Base-by-base conservation (phyloP, 2,888 invertebrate genomes). In the Agrilus biguttatus region DNA sequence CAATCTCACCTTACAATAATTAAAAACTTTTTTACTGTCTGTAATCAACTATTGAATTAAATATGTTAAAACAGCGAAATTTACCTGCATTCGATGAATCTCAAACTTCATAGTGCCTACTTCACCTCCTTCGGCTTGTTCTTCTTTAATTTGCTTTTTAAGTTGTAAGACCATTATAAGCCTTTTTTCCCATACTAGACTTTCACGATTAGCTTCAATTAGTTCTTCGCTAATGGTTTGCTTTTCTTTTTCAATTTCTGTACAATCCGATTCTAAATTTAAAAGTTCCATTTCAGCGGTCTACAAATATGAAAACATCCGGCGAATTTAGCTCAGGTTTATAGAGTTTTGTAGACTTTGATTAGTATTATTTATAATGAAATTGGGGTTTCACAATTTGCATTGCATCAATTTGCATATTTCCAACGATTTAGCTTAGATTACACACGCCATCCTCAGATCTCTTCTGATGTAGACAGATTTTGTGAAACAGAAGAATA, bases 41-140 rank as follows among this genome's bases (percentile, higher is more conserved):
- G 40, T 19, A 38, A 33, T 14, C 17, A 12, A 33, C 33, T 33
- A 41, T 13, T 21, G 12, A 14, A 36, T 13, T 37, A 32, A 13
- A 34, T 43, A 14, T 14, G 19, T 33, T n/a, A n/a, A n/a, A n/a
- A n/a, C n/a, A n/a, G 37, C 13, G 12, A 32, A 8, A 6, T 36
- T 67, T 60, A 86, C 83, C 65, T 83, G 77, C 88, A 88, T 88
- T 51, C 82, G 73, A 54, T 87, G 87, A 55, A 89, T 87, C 69
- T 89, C 88, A 34, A 70, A 72, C 57, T 74, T 80, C 86, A 88
- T 87, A 32, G 71, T 71, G 1, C 78, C 78, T 14, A 86, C 73
- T 60, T 87, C 87, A 2, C 87, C 83, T 5, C 71, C 75, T 2
- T 71, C 65, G 1, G 75, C 71, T 44, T 74, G 72, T 43, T 84